A percentile compares a stretch with the other conserved stretches of the same genome.
Conservation (phyloP, 2,888 invertebrate genomes). For the Ceraclea dissimilis region DNA sequence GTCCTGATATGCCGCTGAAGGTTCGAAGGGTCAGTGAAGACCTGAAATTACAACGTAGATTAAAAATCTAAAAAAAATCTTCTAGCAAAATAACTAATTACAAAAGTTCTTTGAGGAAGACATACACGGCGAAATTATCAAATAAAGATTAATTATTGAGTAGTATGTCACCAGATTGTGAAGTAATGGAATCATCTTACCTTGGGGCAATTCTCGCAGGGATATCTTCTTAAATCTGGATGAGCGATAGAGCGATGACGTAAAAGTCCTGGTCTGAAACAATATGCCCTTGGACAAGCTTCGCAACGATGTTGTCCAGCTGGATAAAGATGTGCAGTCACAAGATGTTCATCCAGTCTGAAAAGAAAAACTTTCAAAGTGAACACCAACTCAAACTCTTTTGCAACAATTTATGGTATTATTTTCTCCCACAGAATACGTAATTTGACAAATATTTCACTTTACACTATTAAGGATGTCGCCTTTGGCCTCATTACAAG, state of each 20-base stretch:
- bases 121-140: too few relatives aligned
- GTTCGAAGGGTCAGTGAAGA: constrained; percentile 94
- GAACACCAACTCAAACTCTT: too few relatives aligned
- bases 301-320: constrained; percentile 76
- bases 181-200: constrained; percentile 38
- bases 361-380: constrained; percentile 16
- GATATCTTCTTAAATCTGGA: constrained; percentile 77
- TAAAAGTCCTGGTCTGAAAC: constrained; percentile 71
- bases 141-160: not conserved
- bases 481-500: too few relatives aligned
- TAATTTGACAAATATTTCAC: too few relatives aligned
- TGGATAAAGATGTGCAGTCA: constrained; percentile 69
- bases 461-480: too few relatives aligned
- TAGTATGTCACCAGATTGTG: not conserved
- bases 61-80: constrained; percentile 27
- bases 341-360: constrained; percentile 79
- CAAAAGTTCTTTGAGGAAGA: too few relatives aligned
- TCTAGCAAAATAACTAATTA: not conserved
- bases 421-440: not conserved
- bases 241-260: constrained; percentile 77
- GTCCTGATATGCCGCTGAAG: constrained; percentile 94
- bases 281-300: constrained; percentile 74
- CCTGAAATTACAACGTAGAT: constrained; percentile 52
- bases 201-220: constrained; percentile 89
- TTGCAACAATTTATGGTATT: too few relatives aligned